Evolutionary conservation across 2,113 vertebrate species (phyloP), one percentile per base, ranked within the genome.

Genomic region (Ictidomys tridecemlineatus): DNA sequence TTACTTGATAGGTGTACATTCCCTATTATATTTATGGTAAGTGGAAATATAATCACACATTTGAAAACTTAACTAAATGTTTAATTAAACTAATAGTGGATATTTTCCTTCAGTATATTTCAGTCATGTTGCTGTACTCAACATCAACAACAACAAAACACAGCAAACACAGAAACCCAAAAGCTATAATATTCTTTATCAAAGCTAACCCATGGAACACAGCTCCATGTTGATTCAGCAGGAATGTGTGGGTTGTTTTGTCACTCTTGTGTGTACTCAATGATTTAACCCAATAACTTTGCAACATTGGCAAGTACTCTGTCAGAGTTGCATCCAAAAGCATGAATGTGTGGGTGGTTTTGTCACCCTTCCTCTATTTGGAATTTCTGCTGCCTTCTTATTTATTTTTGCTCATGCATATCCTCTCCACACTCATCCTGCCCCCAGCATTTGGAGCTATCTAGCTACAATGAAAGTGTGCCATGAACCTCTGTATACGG

Each of bases 41-140:
- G 30, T 85, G 77, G 45, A 70, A 79, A 76, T 17, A 30, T 87
- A 34, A 74, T 89, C 39, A 69, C 39, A 83, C 32, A 48, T 88
- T 97, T 96, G 85, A 73, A 97, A 97, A 91, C 26, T 97, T 48
- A 97, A 91, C 26, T 97, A 37, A 88, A 80, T 39, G 3, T 39
- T 96, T 65, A 76, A 4, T 88, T 78, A 37, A 76, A 51, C 13
- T 5, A 95, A 39, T 48, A 48, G 80, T 95, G 4, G 13, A 91
- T 0, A 72, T 93, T 74, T 89, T 69, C 32, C 80, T 93, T 67
- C 69, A 65, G 4, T 92, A 34, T 74, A 58, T 90, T 93, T 78
- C 58, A 95, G 18, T 87, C 58, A 85, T 85, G 8, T 78, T 26
- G 26, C 56, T 93, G 53, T 86, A 7, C 7, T 87, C 65, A 24